Evolutionary conservation across 2,113 vertebrate genomes (phyloP).

Genomic region (Henicopernis longicauda): DNA sequence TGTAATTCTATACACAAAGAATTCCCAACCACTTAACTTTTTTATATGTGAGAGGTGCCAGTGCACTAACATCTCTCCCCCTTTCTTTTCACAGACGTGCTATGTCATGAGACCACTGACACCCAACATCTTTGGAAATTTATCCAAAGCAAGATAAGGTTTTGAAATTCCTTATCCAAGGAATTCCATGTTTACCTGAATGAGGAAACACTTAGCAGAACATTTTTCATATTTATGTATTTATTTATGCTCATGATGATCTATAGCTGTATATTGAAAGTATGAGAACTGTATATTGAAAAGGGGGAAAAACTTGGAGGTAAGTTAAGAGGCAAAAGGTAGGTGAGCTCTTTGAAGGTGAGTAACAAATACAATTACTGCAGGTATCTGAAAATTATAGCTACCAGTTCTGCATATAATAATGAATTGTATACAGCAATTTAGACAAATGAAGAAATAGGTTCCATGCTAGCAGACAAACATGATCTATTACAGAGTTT

Average conservation of each 20-base stretch:
- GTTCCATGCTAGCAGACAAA: not conserved
- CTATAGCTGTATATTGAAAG: not conserved
- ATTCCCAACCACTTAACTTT: not conserved
- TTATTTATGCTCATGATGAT: not conserved
- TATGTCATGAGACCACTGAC: not conserved
- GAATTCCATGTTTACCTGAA: not conserved
- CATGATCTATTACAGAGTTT: conserved; percentile 48
- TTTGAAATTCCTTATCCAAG: not conserved
- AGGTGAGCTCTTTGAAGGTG: not conserved
- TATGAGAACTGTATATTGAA: not conserved
- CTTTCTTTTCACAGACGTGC: not conserved
- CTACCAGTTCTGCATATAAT: not conserved
- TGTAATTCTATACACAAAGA: not conserved
- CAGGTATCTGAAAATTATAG: not conserved
- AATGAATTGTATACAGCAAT: not conserved
- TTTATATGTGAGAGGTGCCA: not conserved
- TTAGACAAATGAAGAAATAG: not conserved
- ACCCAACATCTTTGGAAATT: not conserved
- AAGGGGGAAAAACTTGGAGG: not conserved
- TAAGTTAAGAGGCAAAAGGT: not conserved
- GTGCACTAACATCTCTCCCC: not conserved
- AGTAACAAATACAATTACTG: not conserved
- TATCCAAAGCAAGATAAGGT: not conserved
- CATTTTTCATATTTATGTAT: not conserved
- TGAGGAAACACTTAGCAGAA: not conserved